Percentiles rank a stretch among this genome's conserved stretches.
Evolutionary conservation across 2,888 invertebrate genomes (phyloP).

Genomic region (Napeogenes inachia): DNA sequence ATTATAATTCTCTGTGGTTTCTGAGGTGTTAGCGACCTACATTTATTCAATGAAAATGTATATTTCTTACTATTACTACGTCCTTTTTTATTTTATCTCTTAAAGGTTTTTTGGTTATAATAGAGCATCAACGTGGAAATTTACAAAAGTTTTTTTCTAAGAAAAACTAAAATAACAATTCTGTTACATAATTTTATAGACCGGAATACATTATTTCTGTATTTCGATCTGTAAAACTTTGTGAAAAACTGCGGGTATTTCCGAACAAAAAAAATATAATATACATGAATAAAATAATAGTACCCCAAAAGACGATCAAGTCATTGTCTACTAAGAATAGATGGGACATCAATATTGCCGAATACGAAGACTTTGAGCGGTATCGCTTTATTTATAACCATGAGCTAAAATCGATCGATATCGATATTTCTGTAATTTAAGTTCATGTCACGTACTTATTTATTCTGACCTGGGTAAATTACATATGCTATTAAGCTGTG

Average conservation of each 20-base stretch:
- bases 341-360: slow-evolving; percentile 30
- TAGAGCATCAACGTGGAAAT: no score
- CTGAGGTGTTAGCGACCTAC: slow-evolving; percentile 38
- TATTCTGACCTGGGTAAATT: slow-evolving; percentile 54
- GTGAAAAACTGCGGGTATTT: no score
- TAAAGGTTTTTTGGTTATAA: no score
- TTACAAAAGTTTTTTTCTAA: no score
- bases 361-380: slow-evolving; percentile 28
- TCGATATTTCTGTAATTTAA: slow-evolving; percentile 23
- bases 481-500: slow-evolving; percentile 47
- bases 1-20: slow-evolving; percentile 45
- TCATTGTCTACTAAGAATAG: slow-evolving; percentile 29
- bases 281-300: slow-evolving; percentile 17
- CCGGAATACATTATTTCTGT: no score
- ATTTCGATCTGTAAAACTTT: no score
- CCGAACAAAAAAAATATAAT: slow-evolving; percentile 6
- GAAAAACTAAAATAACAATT: no score
- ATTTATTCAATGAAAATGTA: no score
- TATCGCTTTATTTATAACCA: slow-evolving; percentile 30
- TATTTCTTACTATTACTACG: no score
- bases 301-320: slow-evolving; percentile 14
- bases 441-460: slow-evolving; percentile 40
- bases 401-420: slow-evolving; percentile 31
- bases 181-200: no score
- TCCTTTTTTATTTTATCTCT: no score